phyloP scores from a whole-genome alignment of 2,113 vertebrate genomes.

The Burhinus oedicnemus region DNA sequence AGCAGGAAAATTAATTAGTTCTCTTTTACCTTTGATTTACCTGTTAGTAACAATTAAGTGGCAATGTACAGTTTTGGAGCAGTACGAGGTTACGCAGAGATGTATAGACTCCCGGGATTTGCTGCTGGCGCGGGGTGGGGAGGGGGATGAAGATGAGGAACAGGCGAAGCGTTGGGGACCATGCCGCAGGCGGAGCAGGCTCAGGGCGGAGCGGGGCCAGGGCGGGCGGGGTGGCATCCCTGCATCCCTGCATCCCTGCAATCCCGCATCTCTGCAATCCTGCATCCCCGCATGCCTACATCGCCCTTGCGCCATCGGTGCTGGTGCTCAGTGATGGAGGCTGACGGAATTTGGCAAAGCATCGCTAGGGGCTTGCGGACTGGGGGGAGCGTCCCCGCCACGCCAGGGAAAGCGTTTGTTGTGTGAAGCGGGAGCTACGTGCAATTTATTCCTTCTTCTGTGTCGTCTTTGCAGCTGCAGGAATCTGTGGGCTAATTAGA shows the following conservation, averaged over 20 bases:
- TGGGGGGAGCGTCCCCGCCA: not conserved
- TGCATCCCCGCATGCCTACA: fast-evolving
- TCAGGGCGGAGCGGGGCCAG: not conserved
- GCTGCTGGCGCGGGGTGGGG: not conserved
- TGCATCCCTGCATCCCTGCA: not conserved
- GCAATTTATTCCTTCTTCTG: not conserved
- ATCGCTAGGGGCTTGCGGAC: fast-evolving
- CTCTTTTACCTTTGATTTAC: slow-evolving; percentile 86
- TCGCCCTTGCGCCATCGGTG: fast-evolving
- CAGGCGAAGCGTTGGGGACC: not conserved
- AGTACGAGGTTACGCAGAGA: slow-evolving; percentile 50
- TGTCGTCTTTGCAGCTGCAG: not conserved
- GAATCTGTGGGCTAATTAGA: not conserved
- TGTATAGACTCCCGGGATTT: slow-evolving; percentile 47
- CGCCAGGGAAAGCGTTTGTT: not conserved
- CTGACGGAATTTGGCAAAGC: not conserved
- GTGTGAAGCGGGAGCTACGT: not conserved
- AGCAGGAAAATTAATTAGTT: slow-evolving; percentile 85
- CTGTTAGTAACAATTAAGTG: slow-evolving; percentile 84
- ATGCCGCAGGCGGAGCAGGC: not conserved
- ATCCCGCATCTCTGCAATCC: not conserved
- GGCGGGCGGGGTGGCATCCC: not conserved
- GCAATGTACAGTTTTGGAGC: slow-evolving; percentile 68
- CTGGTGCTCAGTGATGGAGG: fast-evolving
- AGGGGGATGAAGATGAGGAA: slow-evolving; percentile 47